A percentile compares a stretch with the other conserved stretches of the same genome.
Evolutionary conservation across 1,140 invertebrate species (phyloP).

Genomic region (Nymphalis io): DNA sequence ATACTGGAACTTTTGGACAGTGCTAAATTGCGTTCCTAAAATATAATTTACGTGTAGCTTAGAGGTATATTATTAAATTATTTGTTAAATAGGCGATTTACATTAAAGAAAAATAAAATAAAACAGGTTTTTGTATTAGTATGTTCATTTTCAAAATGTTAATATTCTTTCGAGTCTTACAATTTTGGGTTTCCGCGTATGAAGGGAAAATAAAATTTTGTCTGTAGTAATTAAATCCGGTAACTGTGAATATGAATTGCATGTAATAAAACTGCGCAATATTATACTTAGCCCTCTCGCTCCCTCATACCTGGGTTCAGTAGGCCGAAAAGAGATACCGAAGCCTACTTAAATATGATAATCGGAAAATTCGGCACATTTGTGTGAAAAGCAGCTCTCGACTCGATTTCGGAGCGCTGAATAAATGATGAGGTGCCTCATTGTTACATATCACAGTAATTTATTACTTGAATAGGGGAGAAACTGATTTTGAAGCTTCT

Average conservation of each 20-base stretch:
- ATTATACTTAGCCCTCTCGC: conserved; percentile 28
- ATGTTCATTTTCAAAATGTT: conserved; percentile 5
- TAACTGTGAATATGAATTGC: conserved; percentile 40
- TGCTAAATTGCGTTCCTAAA: no score
- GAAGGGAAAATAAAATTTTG: conserved; percentile 27
- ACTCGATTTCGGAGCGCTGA: conserved; percentile 53
- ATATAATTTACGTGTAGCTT: background rate
- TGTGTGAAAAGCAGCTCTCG: conserved; percentile 46
- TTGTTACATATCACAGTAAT: conserved; percentile 51
- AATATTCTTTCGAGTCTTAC: conserved; percentile 9
- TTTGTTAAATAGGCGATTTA: background rate
- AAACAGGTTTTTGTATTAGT: background rate
- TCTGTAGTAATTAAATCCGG: conserved; percentile 41
- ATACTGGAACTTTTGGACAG: background rate
- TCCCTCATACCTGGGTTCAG: conserved; percentile 8
- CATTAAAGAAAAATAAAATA: conserved; percentile 7
- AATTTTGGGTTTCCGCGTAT: conserved; percentile 12
- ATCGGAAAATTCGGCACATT: conserved; percentile 60
- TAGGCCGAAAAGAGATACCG: conserved; percentile 35
- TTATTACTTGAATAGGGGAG: conserved; percentile 44
- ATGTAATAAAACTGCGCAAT: conserved; percentile 37
- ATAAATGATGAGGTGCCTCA: conserved; percentile 55
- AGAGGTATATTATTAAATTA: background rate
- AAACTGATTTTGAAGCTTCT: conserved; percentile 39
- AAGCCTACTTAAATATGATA: conserved; percentile 64